A percentile compares a stretch with the other conserved stretches of the same genome.
Conservation (phyloP, 1,140 invertebrate genomes). For the Ostrea edulis region DNA sequence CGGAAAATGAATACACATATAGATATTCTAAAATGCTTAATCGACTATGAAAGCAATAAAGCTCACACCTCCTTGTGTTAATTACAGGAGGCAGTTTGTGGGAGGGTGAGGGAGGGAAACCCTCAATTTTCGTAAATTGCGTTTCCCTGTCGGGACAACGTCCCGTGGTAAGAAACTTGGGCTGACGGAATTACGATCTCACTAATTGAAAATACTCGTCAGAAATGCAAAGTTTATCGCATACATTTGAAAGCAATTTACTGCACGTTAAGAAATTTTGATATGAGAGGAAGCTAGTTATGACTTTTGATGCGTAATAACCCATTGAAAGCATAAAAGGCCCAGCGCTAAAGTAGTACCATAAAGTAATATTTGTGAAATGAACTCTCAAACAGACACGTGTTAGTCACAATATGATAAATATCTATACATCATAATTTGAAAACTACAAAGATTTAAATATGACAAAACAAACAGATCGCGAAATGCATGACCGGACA, state of each 20-base stretch:
- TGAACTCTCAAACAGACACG: neutral
- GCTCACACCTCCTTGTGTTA: neutral
- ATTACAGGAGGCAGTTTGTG: slow-evolving; percentile 23
- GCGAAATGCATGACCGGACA: neutral
- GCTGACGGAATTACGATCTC: slow-evolving; percentile 24
- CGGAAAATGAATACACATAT: neutral
- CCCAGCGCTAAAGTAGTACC: neutral
- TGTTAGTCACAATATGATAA: neutral
- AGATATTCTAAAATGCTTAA: neutral
- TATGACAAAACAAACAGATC: neutral
- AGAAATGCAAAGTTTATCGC: slow-evolving; percentile 49
- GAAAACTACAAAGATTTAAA: neutral
- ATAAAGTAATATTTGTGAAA: neutral
- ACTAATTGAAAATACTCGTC: slow-evolving; percentile 51
- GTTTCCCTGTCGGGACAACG: neutral
- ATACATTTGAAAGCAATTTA: slow-evolving; percentile 55
- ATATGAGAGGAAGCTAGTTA: slow-evolving; percentile 7
- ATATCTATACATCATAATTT: neutral
- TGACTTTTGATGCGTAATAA: slow-evolving; percentile 4
- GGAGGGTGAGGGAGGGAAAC: slow-evolving; percentile 8
- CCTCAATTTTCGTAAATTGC: slow-evolving; percentile 23
- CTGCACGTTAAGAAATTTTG: slow-evolving; percentile 25
- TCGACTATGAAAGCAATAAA: neutral
- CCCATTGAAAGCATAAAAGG: neutral
- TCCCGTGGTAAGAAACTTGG: neutral